These are phyloP conservation scores for Apodemus agrarius DNA, from an alignment of 2,797 vertebrate genomes.

Conservation along the genomic window DNA sequence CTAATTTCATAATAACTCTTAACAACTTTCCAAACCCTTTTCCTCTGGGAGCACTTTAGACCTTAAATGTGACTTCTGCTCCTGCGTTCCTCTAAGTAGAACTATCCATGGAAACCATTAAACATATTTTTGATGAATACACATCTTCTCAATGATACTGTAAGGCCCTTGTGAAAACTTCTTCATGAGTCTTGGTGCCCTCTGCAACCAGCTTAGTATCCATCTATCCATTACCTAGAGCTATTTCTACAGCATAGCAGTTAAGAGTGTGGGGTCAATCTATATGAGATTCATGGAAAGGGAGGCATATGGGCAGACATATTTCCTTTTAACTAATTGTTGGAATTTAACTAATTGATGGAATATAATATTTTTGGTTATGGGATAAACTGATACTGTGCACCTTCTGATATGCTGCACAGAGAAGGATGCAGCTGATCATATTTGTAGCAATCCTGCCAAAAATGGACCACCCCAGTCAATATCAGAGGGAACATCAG, in stretches of 20 bases:
- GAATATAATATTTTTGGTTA: background rate
- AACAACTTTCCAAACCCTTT: background rate
- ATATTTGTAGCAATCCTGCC: background rate
- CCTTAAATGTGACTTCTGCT: constrained; percentile 13
- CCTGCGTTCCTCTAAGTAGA: constrained; percentile 26
- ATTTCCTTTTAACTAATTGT: background rate
- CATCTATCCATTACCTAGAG: background rate
- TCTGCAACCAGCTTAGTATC: background rate
- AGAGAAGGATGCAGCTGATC: background rate
- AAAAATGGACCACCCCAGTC: constrained; percentile 19
- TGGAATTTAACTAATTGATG: constrained; percentile 10
- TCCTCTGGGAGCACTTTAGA: background rate
- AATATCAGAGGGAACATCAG: constrained; percentile 5
- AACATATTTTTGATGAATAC: background rate
- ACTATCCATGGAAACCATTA: constrained; percentile 5
- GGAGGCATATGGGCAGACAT: background rate
- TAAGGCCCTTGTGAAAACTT: constrained; percentile 36
- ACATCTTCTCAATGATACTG: constrained; percentile 5
- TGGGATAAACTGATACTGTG: background rate
- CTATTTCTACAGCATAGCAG: background rate
- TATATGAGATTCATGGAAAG: background rate
- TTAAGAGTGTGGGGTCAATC: background rate
- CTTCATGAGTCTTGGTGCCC: constrained; percentile 10
- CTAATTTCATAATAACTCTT: background rate
- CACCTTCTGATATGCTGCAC: background rate